These are phyloP conservation scores for Parthenolecanium corni DNA, from an alignment of 2,888 invertebrate species.

Conservation along the genomic window DNA sequence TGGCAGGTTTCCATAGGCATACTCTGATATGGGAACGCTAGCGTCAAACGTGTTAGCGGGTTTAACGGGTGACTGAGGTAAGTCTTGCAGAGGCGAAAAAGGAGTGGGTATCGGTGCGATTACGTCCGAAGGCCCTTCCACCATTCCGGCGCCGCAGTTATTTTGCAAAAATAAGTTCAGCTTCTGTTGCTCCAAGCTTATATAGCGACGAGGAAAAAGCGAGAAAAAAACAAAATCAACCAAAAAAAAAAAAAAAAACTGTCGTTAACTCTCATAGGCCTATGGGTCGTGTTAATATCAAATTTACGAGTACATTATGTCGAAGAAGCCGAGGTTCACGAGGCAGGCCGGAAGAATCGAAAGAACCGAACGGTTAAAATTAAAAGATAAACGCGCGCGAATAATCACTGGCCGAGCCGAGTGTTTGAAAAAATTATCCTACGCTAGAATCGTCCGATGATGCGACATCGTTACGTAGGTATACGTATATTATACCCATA, in stretches of 20 bases:
- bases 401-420: too few species aligned
- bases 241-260: slow-evolving; percentile 12
- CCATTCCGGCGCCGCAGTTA: slow-evolving; percentile 21
- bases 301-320: too few species aligned
- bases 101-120: slow-evolving; percentile 25
- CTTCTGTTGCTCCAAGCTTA: slow-evolving; percentile 28
- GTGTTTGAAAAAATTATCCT: too few species aligned
- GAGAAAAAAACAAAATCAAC: slow-evolving; percentile 9
- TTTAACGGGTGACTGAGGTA: slow-evolving; percentile 27
- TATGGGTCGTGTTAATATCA: too few species aligned
- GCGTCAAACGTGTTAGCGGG: slow-evolving; percentile 27
- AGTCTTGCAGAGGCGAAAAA: slow-evolving; percentile 22
- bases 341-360: too few species aligned
- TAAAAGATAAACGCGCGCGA: slow-evolving; percentile 13
- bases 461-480: too few species aligned
- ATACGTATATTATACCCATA: too few species aligned
- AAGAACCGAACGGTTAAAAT: slow-evolving; percentile 22
- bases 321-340: too few species aligned
- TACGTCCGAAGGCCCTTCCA: slow-evolving; percentile 27
- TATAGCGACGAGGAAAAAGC: slow-evolving; percentile 17
- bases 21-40: slow-evolving; percentile 24
- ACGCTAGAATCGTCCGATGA: too few species aligned
- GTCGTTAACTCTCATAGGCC: too few species aligned
- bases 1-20: slow-evolving; percentile 25
- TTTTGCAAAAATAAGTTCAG: slow-evolving; percentile 26